Percentiles rank a stretch among this genome's conserved stretches.
Evolutionary conservation across 2,113 vertebrate species (phyloP).

Genomic region (Myanophis thanlyinensis): DNA sequence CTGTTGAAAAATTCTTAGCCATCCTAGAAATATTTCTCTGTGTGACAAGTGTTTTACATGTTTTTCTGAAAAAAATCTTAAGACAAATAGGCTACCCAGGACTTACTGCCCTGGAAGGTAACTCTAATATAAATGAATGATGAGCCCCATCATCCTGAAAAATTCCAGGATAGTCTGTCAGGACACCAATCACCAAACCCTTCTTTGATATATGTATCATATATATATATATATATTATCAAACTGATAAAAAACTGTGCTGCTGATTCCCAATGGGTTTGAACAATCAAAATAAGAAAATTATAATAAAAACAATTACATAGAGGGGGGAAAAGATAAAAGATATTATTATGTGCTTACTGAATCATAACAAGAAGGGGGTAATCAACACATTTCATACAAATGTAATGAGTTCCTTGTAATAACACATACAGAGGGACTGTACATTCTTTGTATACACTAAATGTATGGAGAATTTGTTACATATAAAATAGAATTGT

Average conservation of each 20-base stretch:
- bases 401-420: not conserved
- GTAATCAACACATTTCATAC: not conserved
- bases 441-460: not conserved
- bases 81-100: not conserved
- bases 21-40: slow-evolving; percentile 14
- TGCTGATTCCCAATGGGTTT: not conserved
- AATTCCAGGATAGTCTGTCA: slow-evolving; percentile 2
- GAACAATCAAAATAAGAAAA: not conserved
- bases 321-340: not conserved
- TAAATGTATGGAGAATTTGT: not conserved
- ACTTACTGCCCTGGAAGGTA: not conserved
- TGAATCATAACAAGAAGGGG: not conserved
- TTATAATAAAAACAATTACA: not conserved
- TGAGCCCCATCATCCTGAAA: not conserved
- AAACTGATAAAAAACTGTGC: not conserved
- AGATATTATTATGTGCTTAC: not conserved
- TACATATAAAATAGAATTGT: not conserved
- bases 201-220: slow-evolving; percentile 5
- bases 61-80: not conserved
- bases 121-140: rapidly evolving
- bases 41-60: slow-evolving; percentile 29
- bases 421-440: not conserved
- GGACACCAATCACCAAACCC: not conserved
- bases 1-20: not conserved
- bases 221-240: not conserved